A percentile compares a stretch with the other conserved stretches of the same genome.
Evolutionary conservation across 2,888 invertebrate genomes (phyloP).

Genomic region (Melinopterus prodromus): DNA sequence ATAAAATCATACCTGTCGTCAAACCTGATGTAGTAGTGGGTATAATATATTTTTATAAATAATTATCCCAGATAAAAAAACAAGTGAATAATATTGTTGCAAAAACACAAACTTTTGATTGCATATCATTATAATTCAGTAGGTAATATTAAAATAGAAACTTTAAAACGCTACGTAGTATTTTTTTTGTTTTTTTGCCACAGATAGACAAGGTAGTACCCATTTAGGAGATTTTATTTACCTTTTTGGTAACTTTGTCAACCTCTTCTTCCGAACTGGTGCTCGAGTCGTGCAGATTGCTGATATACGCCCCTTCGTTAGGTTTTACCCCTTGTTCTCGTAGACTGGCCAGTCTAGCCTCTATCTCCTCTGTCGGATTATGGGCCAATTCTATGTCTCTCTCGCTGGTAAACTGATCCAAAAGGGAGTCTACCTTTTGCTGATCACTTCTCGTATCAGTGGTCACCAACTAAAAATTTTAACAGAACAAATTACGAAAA

Average conservation of each 20-base stretch:
- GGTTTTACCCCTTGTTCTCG: constrained; percentile 61
- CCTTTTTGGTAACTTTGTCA: constrained; percentile 58
- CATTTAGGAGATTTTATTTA: constrained; percentile 32
- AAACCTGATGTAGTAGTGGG: too few relatives aligned
- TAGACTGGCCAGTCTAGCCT: constrained; percentile 63
- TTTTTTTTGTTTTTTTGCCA: background rate
- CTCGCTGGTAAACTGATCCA: constrained; percentile 63
- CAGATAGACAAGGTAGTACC: too few relatives aligned
- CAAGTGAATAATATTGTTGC: too few relatives aligned
- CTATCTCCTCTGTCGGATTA: constrained; percentile 65
- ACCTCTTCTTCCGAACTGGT: constrained; percentile 57
- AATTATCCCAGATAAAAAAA: too few relatives aligned
- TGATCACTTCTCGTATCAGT: constrained; percentile 72
- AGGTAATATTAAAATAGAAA: background rate
- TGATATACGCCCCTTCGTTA: constrained; percentile 54
- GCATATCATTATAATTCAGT: too few relatives aligned
- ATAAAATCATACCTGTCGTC: too few relatives aligned
- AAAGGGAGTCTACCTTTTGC: constrained; percentile 75
- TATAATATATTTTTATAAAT: too few relatives aligned
- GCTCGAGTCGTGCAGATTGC: constrained; percentile 53
- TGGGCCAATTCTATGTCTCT: constrained; percentile 60
- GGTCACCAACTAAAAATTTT: constrained; percentile 56
- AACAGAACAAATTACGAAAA: background rate
- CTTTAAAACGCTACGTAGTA: background rate
- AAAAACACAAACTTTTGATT: too few relatives aligned